These are phyloP conservation scores for Stegana nigrithorax DNA, from an alignment of 2,888 invertebrate species.

Conservation along the genomic window DNA sequence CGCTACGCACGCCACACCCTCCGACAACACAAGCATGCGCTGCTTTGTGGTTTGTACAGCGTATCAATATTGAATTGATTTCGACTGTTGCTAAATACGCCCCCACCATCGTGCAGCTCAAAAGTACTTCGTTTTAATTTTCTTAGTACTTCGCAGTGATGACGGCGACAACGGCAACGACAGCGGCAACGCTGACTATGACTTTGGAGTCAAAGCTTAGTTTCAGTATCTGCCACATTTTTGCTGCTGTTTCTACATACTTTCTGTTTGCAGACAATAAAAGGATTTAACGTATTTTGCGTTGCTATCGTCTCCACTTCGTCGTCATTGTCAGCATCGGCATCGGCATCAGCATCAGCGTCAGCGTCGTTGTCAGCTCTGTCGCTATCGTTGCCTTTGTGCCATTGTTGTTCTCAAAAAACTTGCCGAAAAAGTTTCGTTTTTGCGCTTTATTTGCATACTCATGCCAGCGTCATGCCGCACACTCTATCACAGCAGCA, in stretches of 20 bases:
- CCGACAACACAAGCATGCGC: not conserved
- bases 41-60: slow-evolving; percentile 24
- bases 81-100: slow-evolving; percentile 52
- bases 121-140: slow-evolving; percentile 9
- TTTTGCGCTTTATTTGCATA: slow-evolving; percentile 7
- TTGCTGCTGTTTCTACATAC: not conserved
- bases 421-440: slow-evolving; percentile 11
- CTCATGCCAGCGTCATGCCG: not conserved
- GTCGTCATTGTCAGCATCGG: not conserved
- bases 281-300: slow-evolving; percentile 8
- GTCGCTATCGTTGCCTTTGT: not conserved
- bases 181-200: not conserved
- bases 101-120: not conserved
- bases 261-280: slow-evolving; percentile 13
- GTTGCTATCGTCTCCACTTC: no score
- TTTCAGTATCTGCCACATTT: not conserved
- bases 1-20: not conserved
- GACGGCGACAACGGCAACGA: not conserved
- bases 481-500: not conserved
- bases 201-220: slow-evolving; percentile 1
- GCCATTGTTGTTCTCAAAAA: not conserved
- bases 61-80: slow-evolving; percentile 55
- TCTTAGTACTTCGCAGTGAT: not conserved
- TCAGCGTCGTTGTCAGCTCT: not conserved
- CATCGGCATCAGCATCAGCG: not conserved